phyloP scores from a whole-genome alignment of 1,140 invertebrate genomes.

The Drosophila biarmipes region DNA sequence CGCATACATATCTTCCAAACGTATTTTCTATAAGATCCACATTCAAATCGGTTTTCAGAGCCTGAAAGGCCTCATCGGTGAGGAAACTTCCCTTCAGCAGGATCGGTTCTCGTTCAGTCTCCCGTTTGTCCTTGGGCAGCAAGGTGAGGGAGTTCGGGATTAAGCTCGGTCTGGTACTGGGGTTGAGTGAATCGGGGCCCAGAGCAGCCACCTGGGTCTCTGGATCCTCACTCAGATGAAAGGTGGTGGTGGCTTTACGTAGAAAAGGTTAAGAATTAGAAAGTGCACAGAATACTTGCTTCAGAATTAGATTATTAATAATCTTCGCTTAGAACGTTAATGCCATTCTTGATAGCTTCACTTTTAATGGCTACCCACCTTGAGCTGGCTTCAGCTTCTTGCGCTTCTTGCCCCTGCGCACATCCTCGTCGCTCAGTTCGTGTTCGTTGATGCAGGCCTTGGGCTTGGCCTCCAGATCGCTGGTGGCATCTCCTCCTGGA shows the following conservation, averaged over 20 bases:
- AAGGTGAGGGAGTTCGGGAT: constrained; percentile 72
- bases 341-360: neutral
- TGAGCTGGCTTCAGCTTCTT: constrained; percentile 75
- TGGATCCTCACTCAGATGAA: constrained; percentile 80
- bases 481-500: constrained; percentile 29
- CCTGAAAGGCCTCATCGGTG: constrained; percentile 80
- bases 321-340: too few relatives aligned
- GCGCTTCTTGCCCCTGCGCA: constrained; percentile 73
- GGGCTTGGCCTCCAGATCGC: constrained; percentile 46
- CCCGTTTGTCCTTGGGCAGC: constrained; percentile 71
- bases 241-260: constrained; percentile 69
- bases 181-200: constrained; percentile 80
- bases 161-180: constrained; percentile 79
- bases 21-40: constrained; percentile 81
- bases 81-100: constrained; percentile 78
- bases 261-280: too few relatives aligned
- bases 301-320: too few relatives aligned
- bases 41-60: constrained; percentile 74
- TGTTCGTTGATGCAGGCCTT: constrained; percentile 80
- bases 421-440: constrained; percentile 70
- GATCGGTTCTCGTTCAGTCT: constrained; percentile 63
- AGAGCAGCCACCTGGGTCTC: constrained; percentile 82
- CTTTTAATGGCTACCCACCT: constrained; percentile 30
- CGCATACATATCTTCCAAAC: constrained; percentile 78
- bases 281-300: too few relatives aligned